Conservation (phyloP, 2,888 invertebrate species). For the Melanchra persicariae region DNA sequence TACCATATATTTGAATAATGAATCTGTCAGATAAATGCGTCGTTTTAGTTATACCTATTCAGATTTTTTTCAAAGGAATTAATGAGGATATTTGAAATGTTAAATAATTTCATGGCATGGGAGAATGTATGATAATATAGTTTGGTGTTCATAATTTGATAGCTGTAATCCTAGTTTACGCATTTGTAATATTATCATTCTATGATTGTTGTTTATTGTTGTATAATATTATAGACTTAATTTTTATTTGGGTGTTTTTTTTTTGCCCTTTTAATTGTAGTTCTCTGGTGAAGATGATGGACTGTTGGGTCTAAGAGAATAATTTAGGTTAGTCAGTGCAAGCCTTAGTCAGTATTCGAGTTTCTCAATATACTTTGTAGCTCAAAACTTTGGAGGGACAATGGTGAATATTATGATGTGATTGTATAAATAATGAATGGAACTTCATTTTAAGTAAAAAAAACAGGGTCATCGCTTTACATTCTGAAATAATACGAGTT, state of each 20-base stretch:
- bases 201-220: slow-evolving; percentile 63
- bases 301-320: background rate
- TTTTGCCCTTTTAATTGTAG: background rate
- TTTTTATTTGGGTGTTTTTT: slow-evolving; percentile 38
- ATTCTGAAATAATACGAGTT: too few relatives aligned
- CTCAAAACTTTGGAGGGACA: too few relatives aligned
- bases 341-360: too few relatives aligned
- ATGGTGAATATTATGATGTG: too few relatives aligned
- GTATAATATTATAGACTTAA: slow-evolving; percentile 56
- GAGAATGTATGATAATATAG: slow-evolving; percentile 25
- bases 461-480: too few relatives aligned
- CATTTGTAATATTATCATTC: slow-evolving; percentile 58
- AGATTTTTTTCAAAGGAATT: background rate
- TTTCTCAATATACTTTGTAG: too few relatives aligned
- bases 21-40: slow-evolving; percentile 18
- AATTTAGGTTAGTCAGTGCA: too few relatives aligned
- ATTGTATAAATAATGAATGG: too few relatives aligned
- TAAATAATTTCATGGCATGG: slow-evolving; percentile 24
- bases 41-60: slow-evolving; percentile 5
- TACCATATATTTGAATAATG: background rate
- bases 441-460: too few relatives aligned
- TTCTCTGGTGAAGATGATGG: background rate
- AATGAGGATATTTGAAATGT: slow-evolving; percentile 17
- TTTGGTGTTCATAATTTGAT: slow-evolving; percentile 41
- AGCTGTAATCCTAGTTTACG: slow-evolving; percentile 56